These are phyloP conservation scores for Acanthisitta chloris DNA, from an alignment of 2,113 vertebrate genomes.

Conservation along the genomic window DNA sequence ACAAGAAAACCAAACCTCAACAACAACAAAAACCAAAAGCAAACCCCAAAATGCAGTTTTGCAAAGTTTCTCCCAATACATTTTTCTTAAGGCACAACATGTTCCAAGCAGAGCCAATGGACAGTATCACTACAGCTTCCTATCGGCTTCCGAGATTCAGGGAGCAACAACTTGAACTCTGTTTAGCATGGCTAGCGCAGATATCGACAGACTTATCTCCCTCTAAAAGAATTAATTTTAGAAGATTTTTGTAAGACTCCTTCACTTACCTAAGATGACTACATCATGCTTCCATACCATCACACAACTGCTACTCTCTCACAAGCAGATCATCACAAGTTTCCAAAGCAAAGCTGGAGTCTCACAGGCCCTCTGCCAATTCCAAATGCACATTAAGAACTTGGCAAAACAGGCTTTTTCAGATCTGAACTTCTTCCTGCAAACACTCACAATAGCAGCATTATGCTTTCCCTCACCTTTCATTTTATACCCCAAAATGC, in stretches of 20 bases:
- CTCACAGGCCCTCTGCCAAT: background rate
- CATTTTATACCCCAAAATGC: background rate
- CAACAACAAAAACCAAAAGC: background rate
- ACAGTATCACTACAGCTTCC: background rate
- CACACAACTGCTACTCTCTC: background rate
- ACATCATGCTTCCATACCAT: background rate
- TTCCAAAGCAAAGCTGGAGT: background rate
- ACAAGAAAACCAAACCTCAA: background rate
- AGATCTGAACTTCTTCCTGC: background rate
- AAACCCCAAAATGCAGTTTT: background rate
- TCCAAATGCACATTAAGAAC: background rate
- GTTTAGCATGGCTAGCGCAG: background rate
- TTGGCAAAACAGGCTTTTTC: background rate
- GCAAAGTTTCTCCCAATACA: background rate
- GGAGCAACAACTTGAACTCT: background rate
- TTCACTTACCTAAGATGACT: background rate
- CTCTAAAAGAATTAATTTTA: background rate
- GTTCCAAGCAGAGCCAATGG: background rate
- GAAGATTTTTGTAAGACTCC: background rate
- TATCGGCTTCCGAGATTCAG: background rate
- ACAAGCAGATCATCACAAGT: background rate
- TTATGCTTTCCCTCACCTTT: background rate
- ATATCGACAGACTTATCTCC: background rate
- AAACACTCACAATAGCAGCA: background rate
- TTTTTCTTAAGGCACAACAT: background rate